phyloP scores from a whole-genome alignment of 2,888 invertebrate species.

The Prostheceraeus crozeri region DNA sequence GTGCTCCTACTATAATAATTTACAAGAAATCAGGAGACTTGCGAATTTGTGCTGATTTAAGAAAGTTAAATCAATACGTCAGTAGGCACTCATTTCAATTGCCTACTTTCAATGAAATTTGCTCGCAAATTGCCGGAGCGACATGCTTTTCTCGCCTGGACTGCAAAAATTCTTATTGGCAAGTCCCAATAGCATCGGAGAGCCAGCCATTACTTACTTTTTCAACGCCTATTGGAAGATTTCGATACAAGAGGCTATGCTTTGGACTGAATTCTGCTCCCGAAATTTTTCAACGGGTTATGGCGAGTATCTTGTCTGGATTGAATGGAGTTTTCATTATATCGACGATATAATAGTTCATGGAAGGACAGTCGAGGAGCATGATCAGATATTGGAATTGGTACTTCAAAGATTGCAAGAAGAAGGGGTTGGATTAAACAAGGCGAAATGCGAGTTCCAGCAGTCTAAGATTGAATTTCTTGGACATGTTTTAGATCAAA shows the following conservation, averaged over 20 bases:
- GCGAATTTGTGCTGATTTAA: slow-evolving; percentile 27
- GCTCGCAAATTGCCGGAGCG: neutral
- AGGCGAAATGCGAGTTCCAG: slow-evolving; percentile 21
- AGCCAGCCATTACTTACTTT: slow-evolving; percentile 26
- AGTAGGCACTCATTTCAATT: slow-evolving; percentile 23
- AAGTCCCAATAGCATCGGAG: slow-evolving; percentile 8
- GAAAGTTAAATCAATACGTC: slow-evolving; percentile 26
- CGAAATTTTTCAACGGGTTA: slow-evolving; percentile 15
- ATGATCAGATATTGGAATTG: too few species aligned
- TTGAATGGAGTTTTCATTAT: slow-evolving; percentile 13
- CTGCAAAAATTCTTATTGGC: slow-evolving; percentile 24
- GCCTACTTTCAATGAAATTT: slow-evolving; percentile 29
- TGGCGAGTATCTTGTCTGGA: slow-evolving; percentile 9
- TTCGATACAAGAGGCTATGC: slow-evolving; percentile 15
- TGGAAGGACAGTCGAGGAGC: neutral
- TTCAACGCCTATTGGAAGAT: slow-evolving; percentile 26
- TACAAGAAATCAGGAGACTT: slow-evolving; percentile 25
- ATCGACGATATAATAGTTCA: slow-evolving; percentile 2
- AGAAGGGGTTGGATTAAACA: slow-evolving; percentile 25
- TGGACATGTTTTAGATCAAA: slow-evolving; percentile 18
- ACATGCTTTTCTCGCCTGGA: slow-evolving; percentile 22
- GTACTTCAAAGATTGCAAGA: slow-evolving; percentile 22
- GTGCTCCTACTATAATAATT: neutral
- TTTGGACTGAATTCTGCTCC: slow-evolving; percentile 22
- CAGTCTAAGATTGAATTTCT: slow-evolving; percentile 18